Percentiles rank a stretch among this genome's conserved stretches.
Evolutionary conservation across 2,797 vertebrate genomes (phyloP).

Genomic region (Macropus fuliginosus): DNA sequence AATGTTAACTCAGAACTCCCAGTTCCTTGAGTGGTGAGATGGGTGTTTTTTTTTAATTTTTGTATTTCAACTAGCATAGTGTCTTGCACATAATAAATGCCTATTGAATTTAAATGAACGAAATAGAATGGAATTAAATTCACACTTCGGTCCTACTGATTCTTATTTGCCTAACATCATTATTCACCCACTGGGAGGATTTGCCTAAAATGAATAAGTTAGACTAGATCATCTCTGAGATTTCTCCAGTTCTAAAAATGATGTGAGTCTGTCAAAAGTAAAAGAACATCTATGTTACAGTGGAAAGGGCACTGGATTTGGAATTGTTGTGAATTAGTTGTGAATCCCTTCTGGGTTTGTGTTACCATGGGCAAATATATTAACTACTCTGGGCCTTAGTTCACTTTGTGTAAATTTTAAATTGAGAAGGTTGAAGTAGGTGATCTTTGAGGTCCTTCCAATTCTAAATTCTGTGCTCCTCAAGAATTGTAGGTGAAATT

Average conservation of each 20-base stretch:
- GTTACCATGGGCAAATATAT: background rate
- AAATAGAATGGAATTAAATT: background rate
- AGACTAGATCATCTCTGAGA: background rate
- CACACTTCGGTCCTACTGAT: background rate
- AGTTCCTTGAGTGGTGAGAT: background rate
- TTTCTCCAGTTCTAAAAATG: background rate
- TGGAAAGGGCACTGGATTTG: background rate
- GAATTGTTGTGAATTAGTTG: background rate
- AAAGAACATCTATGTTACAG: background rate
- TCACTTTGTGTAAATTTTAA: background rate
- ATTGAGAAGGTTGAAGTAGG: background rate
- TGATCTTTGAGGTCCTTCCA: background rate
- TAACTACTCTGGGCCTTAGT: no score
- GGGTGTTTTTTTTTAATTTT: background rate
- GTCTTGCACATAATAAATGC: background rate
- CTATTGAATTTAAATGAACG: background rate
- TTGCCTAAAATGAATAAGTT: background rate
- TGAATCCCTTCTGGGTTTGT: background rate
- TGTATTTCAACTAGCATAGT: background rate
- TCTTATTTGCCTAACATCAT: background rate
- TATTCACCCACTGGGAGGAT: background rate
- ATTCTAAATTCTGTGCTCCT: background rate
- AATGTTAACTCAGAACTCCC: background rate
- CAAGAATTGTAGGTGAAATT: background rate
- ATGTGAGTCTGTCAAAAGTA: background rate